A percentile compares a stretch with the other conserved stretches of the same genome.
These are phyloP conservation scores for Osmoderma eremita DNA, from an alignment of 2,888 invertebrate genomes.

Conservation along the genomic window DNA sequence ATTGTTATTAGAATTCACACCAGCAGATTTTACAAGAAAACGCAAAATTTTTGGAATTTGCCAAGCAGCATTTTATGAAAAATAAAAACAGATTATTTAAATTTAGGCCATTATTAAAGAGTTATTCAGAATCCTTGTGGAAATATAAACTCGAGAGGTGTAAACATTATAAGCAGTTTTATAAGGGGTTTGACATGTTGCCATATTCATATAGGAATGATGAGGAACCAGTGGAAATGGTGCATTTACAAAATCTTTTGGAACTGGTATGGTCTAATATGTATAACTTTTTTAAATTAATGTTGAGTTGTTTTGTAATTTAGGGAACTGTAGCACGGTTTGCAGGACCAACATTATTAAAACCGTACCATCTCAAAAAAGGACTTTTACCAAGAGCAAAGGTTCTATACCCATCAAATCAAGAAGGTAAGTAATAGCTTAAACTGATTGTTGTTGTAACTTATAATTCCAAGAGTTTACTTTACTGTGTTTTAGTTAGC, in stretches of 20 bases:
- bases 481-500: conserved; percentile 52
- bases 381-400: conserved; percentile 35
- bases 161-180: conserved; percentile 51
- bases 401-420: conserved; percentile 44
- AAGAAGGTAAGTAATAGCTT: conserved; percentile 45
- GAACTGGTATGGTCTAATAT: conserved; percentile 50
- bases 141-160: conserved; percentile 47
- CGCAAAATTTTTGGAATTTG: conserved; percentile 39
- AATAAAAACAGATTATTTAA: conserved; percentile 12
- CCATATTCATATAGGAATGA: conserved; percentile 49
- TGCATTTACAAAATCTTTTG: conserved; percentile 48
- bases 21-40: conserved; percentile 41
- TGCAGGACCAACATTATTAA: conserved; percentile 43
- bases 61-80: conserved; percentile 29
- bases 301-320: conserved; percentile 26
- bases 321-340: conserved; percentile 48
- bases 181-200: conserved; percentile 48
- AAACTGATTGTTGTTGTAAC: too few species aligned
- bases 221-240: conserved; percentile 50
- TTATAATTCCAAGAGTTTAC: background rate
- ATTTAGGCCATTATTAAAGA: conserved; percentile 9
- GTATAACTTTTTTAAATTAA: conserved; percentile 6
- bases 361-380: conserved; percentile 36
- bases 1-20: conserved; percentile 37
- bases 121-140: conserved; percentile 45